These are phyloP conservation scores for Menidia beryllina DNA, from an alignment of 2,113 vertebrate genomes.

Conservation along the genomic window DNA sequence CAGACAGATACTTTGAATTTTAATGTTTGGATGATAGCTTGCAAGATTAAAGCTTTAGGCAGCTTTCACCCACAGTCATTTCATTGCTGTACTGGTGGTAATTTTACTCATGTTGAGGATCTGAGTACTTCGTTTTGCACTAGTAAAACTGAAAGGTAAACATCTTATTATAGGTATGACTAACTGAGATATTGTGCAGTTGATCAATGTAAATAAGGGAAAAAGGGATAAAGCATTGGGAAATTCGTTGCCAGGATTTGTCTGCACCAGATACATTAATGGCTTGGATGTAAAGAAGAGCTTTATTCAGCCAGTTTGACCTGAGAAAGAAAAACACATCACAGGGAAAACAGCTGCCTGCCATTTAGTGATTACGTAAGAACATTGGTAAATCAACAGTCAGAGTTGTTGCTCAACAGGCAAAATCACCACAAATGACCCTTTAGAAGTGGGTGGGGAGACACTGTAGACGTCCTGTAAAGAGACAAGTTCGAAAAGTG, in stretches of 20 bases:
- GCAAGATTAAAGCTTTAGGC: no score
- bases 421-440: conserved; percentile 42
- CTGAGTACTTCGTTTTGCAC: no score
- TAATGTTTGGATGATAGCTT: no score
- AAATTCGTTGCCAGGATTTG: neutral
- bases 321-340: conserved; percentile 23
- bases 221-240: neutral
- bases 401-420: conserved; percentile 52
- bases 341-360: conserved; percentile 24
- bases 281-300: neutral
- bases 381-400: conserved; percentile 42
- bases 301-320: conserved; percentile 18
- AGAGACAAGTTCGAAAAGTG: conserved; percentile 20
- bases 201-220: neutral
- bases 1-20: no score
- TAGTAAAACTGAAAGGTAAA: no score
- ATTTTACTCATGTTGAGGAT: no score
- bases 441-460: conserved; percentile 35
- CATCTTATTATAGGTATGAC: neutral
- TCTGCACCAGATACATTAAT: neutral
- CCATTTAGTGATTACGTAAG: conserved; percentile 24
- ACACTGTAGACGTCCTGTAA: conserved; percentile 35
- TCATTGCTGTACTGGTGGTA: no score
- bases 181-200: neutral
- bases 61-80: no score